A percentile compares a stretch with the other conserved stretches of the same genome.
Evolutionary conservation across 2,888 invertebrate genomes (phyloP).

Genomic region (Hypomecis punctinalis): DNA sequence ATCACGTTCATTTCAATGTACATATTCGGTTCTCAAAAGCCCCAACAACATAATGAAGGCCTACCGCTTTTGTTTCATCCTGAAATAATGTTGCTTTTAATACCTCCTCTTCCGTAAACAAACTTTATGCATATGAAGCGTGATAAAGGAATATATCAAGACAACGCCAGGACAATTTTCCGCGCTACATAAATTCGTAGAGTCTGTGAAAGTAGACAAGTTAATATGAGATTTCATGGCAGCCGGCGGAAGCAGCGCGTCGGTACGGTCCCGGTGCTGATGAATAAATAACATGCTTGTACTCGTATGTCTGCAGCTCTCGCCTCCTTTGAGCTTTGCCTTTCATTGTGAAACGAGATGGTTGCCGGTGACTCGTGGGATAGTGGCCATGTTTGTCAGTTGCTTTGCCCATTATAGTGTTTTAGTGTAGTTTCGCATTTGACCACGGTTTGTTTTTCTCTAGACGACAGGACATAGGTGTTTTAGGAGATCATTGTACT

Average conservation of each 20-base stretch:
- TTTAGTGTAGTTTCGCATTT: no score
- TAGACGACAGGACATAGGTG: no score
- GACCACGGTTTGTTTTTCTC: no score
- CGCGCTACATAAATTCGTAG: slow-evolving; percentile 67
- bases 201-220: slow-evolving; percentile 68
- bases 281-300: slow-evolving; percentile 63
- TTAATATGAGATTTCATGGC: slow-evolving; percentile 73
- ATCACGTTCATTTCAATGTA: slow-evolving; percentile 9
- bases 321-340: slow-evolving; percentile 46
- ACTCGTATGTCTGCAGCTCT: slow-evolving; percentile 52
- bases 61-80: slow-evolving; percentile 18
- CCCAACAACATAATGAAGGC: slow-evolving; percentile 14
- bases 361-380: neutral
- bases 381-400: neutral
- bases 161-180: slow-evolving; percentile 64
- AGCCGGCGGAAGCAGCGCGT: slow-evolving; percentile 55
- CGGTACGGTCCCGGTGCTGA: slow-evolving; percentile 53
- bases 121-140: slow-evolving; percentile 57
- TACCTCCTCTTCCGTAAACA: slow-evolving; percentile 41
- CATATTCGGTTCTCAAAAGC: slow-evolving; percentile 7
- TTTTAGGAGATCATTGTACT: no score
- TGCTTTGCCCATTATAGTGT: slow-evolving; percentile 5
- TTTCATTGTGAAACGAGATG: slow-evolving; percentile 36
- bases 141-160: slow-evolving; percentile 61
- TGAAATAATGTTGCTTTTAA: slow-evolving; percentile 17